Conservation (phyloP, 53 echinoderm and acorn worm species). For the Crossaster papposus region DNA sequence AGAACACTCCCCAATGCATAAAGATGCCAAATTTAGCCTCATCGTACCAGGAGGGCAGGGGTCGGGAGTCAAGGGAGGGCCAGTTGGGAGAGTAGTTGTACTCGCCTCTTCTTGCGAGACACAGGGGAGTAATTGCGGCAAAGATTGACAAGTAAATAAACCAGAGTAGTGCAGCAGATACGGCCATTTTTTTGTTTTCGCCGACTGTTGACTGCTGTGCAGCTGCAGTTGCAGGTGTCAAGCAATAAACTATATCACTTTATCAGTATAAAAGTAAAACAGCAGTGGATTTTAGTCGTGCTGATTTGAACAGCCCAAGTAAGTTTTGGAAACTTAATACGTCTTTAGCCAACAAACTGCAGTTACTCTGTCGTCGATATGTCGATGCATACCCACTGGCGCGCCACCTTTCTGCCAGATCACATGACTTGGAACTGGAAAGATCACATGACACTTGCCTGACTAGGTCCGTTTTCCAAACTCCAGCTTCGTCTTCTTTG, state of each 20-base stretch:
- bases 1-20: slow-evolving; percentile 93
- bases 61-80: slow-evolving; percentile 83
- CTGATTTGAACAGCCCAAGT: too few relatives aligned
- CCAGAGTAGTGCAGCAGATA: neutral
- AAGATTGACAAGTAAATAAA: neutral
- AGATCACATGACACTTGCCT: neutral
- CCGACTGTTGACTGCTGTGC: too few relatives aligned
- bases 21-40: slow-evolving; percentile 94
- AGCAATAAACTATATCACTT: too few relatives aligned
- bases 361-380: too few relatives aligned
- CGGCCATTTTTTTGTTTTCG: neutral
- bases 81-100: slow-evolving; percentile 78
- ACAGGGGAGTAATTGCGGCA: neutral
- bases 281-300: too few relatives aligned
- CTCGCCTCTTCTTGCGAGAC: neutral
- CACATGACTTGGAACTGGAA: neutral
- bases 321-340: too few relatives aligned
- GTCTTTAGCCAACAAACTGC: too few relatives aligned
- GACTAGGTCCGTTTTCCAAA: neutral
- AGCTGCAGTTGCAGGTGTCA: neutral
- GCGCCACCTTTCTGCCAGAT: too few relatives aligned
- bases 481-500: too few relatives aligned
- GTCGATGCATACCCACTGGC: too few relatives aligned
- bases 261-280: too few relatives aligned
- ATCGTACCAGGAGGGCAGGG: slow-evolving; percentile 83